These are phyloP conservation scores for Coryphaenoides rupestris DNA, from an alignment of 2,113 vertebrate species.

Conservation along the genomic window DNA sequence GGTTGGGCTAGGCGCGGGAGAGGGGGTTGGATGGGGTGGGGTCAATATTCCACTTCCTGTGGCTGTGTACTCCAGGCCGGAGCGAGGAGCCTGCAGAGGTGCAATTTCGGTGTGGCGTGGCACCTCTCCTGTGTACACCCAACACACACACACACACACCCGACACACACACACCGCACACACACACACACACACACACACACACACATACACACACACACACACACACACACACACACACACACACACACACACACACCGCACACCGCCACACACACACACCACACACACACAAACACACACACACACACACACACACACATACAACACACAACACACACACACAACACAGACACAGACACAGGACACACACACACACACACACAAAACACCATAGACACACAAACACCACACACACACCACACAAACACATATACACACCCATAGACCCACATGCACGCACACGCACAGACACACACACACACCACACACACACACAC, in stretches of 20 bases:
- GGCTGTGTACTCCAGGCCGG: too few relatives aligned
- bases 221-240: background rate
- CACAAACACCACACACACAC: too few relatives aligned
- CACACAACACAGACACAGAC: background rate
- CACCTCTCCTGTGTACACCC: background rate
- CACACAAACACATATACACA: background rate
- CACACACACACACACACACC: background rate
- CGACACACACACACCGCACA: background rate
- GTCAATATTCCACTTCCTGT: too few relatives aligned
- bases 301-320: background rate
- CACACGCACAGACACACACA: background rate
- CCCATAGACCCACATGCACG: background rate
- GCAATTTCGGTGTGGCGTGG: too few relatives aligned
- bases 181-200: slow-evolving; percentile 9
- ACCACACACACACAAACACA: slow-evolving; percentile 7
- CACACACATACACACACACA: background rate
- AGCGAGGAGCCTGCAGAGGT: too few relatives aligned
- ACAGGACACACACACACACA: too few relatives aligned
- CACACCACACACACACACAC: too few relatives aligned
- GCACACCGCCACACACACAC: too few relatives aligned
- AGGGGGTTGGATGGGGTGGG: too few relatives aligned
- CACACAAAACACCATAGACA: too few relatives aligned
- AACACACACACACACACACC: slow-evolving; percentile 7
- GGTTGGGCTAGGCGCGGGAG: too few relatives aligned
- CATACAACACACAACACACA: background rate